phyloP scores from a whole-genome alignment of 2,113 vertebrate genomes.

The Hipposideros armiger region DNA sequence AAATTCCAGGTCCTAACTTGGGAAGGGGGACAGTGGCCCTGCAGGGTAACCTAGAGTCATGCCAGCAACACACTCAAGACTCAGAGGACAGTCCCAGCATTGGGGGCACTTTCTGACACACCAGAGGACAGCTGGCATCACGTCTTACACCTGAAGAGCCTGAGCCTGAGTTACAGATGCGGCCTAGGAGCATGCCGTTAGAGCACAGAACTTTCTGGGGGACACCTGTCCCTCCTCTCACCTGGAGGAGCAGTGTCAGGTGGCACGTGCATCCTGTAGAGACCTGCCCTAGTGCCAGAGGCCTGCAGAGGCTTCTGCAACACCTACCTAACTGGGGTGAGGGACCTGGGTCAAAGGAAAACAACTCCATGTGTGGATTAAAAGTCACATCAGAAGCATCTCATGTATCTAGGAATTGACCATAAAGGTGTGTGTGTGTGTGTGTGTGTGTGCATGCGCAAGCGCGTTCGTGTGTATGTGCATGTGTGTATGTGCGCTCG shows the following conservation, averaged over 20 bases:
- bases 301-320: fast-evolving
- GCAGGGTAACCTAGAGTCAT: not conserved
- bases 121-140: too few species aligned
- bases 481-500: too few species aligned
- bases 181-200: not conserved
- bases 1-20: not conserved
- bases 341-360: not conserved
- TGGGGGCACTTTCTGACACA: not conserved
- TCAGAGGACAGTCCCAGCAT: fast-evolving
- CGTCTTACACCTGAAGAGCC: not conserved
- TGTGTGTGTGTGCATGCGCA: too few species aligned
- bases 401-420: not conserved
- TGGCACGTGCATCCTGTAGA: not conserved
- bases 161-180: not conserved
- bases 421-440: not conserved
- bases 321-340: not conserved
- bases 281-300: not conserved
- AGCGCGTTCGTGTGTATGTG: too few species aligned
- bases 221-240: not conserved
- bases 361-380: not conserved
- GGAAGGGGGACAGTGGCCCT: not conserved
- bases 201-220: not conserved
- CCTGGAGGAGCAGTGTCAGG: not conserved
- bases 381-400: not conserved
- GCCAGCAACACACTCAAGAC: not conserved